A percentile compares a stretch with the other conserved stretches of the same genome.
Conservation (phyloP, 2,888 invertebrate genomes). For the Aromia moschata region DNA sequence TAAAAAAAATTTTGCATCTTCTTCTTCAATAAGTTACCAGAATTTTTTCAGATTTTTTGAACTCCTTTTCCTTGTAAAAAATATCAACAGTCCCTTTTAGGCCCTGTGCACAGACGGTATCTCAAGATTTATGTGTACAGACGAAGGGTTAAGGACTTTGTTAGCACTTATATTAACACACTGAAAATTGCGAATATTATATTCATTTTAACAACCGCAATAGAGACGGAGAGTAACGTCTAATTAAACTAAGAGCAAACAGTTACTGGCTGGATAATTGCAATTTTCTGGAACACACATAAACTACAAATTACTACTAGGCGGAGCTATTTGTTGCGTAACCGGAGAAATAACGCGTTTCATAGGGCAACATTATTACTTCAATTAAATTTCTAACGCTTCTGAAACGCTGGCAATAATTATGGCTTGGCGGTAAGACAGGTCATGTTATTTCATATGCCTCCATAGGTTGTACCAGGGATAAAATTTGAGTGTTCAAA, state of each 20-base stretch:
- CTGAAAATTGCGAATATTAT: background rate
- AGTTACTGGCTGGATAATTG: background rate
- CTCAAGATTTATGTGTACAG: too few species aligned
- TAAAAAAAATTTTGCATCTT: too few species aligned
- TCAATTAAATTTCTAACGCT: conserved; percentile 1
- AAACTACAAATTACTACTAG: background rate
- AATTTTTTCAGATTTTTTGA: too few species aligned
- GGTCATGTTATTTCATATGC: background rate
- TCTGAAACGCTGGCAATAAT: background rate
- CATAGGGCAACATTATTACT: background rate
- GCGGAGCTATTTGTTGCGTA: background rate
- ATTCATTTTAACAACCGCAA: background rate
- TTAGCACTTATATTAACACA: too few species aligned
- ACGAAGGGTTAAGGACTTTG: too few species aligned
- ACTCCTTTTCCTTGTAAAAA: too few species aligned
- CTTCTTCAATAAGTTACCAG: too few species aligned
- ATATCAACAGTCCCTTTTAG: too few species aligned
- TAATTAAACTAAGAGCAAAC: background rate
- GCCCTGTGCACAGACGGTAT: too few species aligned
- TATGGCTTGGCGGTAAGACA: background rate
- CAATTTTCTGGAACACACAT: background rate
- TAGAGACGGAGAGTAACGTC: background rate
- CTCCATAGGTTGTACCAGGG: too few species aligned
- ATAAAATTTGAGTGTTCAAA: too few species aligned
- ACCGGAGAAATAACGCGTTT: background rate